A percentile compares a stretch with the other conserved stretches of the same genome.
Conservation (phyloP, 2,888 invertebrate genomes). For the Epinotia ramella region DNA sequence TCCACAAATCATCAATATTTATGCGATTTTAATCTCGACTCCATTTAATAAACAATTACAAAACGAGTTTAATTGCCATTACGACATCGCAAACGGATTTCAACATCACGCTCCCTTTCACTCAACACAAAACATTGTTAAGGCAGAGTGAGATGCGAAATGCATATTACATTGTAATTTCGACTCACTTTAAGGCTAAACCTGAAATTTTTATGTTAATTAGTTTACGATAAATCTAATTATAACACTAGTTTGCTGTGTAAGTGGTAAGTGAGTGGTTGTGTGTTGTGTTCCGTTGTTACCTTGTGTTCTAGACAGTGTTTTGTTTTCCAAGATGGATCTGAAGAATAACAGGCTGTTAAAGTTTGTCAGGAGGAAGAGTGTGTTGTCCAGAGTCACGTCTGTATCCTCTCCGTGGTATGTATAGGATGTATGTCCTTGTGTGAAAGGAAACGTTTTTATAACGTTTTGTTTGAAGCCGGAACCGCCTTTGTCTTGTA, state of each 20-base stretch:
- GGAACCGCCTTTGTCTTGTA: slow-evolving; percentile 18
- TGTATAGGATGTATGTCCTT: slow-evolving; percentile 41
- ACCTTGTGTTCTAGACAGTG: slow-evolving; percentile 35
- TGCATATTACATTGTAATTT: slow-evolving; percentile 67
- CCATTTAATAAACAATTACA: slow-evolving; percentile 51
- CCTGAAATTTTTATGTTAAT: slow-evolving; percentile 84
- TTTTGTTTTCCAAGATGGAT: slow-evolving; percentile 69
- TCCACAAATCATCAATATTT: slow-evolving; percentile 16
- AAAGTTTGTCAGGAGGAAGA: slow-evolving; percentile 62
- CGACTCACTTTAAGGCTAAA: slow-evolving; percentile 76
- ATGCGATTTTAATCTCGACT: slow-evolving; percentile 38
- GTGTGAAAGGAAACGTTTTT: slow-evolving; percentile 26
- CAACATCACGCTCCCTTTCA: slow-evolving; percentile 65
- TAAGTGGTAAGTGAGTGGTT: slow-evolving; percentile 72
- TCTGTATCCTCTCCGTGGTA: slow-evolving; percentile 80
- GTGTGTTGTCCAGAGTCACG: slow-evolving; percentile 65
- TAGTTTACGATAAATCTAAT: slow-evolving; percentile 80
- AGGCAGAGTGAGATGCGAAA: slow-evolving; percentile 67
- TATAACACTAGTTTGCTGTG: slow-evolving; percentile 74
- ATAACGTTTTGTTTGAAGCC: slow-evolving; percentile 8
- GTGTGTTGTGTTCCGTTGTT: slow-evolving; percentile 62
- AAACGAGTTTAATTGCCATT: slow-evolving; percentile 61
- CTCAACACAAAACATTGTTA: slow-evolving; percentile 56
- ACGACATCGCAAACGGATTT: slow-evolving; percentile 63
- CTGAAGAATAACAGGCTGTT: slow-evolving; percentile 71